These are phyloP conservation scores for Yponomeuta cagnagella DNA, from an alignment of 2,888 invertebrate genomes.

Conservation along the genomic window DNA sequence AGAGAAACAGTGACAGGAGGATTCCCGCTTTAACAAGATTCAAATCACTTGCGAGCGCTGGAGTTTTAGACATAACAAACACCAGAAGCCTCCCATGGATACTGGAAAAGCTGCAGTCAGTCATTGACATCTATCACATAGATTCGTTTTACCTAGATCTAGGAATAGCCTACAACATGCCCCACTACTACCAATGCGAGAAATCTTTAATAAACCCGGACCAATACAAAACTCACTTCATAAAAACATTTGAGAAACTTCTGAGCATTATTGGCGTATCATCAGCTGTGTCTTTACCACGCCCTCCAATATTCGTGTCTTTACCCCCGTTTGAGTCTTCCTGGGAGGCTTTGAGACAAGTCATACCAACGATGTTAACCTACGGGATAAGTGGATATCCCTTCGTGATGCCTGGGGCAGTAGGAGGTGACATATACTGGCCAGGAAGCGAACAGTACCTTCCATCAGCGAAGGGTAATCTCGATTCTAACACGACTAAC, in stretches of 20 bases:
- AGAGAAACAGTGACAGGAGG: constrained; percentile 83
- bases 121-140: constrained; percentile 84
- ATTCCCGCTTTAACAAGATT: constrained; percentile 90
- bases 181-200: constrained; percentile 88
- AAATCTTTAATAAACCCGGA: constrained; percentile 86
- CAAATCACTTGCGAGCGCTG: constrained; percentile 86
- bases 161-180: constrained; percentile 89
- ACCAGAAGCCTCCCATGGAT: constrained; percentile 89
- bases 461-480: constrained; percentile 66
- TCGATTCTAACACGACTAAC: constrained; percentile 42
- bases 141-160: constrained; percentile 90
- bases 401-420: constrained; percentile 93
- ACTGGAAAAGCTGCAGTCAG: constrained; percentile 79
- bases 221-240: constrained; percentile 85
- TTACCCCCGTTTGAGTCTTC: constrained; percentile 90
- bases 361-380: constrained; percentile 91
- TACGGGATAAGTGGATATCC: constrained; percentile 95
- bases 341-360: constrained; percentile 88
- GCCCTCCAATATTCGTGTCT: constrained; percentile 90
- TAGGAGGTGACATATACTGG: constrained; percentile 90
- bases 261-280: constrained; percentile 87
- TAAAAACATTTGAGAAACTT: constrained; percentile 77
- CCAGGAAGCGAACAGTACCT: constrained; percentile 75
- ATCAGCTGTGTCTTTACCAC: constrained; percentile 86
- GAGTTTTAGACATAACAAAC: constrained; percentile 91